Base-by-base conservation (phyloP, 2,888 invertebrate genomes). In the Octonoba sinensis region DNA sequence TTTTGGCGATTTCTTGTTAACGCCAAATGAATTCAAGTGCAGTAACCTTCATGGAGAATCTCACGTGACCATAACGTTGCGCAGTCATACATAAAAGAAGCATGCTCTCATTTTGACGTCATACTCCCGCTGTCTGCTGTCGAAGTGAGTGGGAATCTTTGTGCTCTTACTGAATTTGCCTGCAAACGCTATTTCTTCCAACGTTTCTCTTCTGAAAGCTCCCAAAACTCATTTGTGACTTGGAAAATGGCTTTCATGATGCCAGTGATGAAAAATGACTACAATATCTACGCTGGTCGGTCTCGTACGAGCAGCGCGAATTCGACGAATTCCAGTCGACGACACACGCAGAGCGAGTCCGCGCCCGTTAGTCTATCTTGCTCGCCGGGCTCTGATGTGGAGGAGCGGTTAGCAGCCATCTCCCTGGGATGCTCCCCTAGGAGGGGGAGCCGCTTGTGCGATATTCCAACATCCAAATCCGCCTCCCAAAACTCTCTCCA, bases 191-290 rank as follows among this genome's bases (percentile, higher is more conserved):
- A 6, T 36, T 11, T 36, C 36, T 36, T 27, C 36, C 36, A 36
- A 36, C 11, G 6, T 36, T 62, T 62, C 15, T 12, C 15, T 3
- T 47, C 49, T 11, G 13, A 22, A 0, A 16, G 47, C 22, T 24
- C 15, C 1, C 47, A 8, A 3, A 57, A n/a, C 18, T 44, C 15
- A 15, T 1, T 36, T 36, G 36, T 15, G 46, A 18, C 44, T 13
- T 24, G 24, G 56, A 66, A 87, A 86, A 96, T 96, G 96, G 96
- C 96, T 91, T 96, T 96, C 90, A 95, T 95, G 95, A 95, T 96
- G 94, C 96, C 95, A 81, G 95, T 96, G 85, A 92, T 96, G 90
- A 95, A 95, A 91, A 96, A 95, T 91, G 95, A 96, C 89, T 96
- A 94, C 92, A 94, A 96, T 89, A 95, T 96, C 87, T 96, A 96